Evolutionary conservation across 64 coral and sea anemone genomes (phyloP).

Genomic region (Stichodactyla mertensii): DNA sequence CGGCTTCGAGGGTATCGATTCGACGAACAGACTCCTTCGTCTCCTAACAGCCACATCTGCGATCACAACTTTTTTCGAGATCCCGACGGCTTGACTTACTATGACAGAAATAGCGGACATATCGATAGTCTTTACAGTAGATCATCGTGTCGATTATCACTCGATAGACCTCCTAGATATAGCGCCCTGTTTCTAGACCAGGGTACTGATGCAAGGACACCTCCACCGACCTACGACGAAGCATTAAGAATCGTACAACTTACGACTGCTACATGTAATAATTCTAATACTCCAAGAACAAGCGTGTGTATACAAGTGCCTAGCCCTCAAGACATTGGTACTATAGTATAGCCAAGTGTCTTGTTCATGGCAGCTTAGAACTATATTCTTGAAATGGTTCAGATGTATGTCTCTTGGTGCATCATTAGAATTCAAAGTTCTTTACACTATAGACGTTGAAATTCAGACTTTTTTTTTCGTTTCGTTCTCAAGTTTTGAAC

Average conservation of each 20-base stretch:
- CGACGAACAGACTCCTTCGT: background rate
- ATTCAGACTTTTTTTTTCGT: background rate
- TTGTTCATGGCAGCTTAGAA: background rate
- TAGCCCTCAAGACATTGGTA: background rate
- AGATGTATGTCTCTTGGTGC: background rate
- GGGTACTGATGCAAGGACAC: background rate
- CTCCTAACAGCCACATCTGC: background rate
- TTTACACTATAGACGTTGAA: background rate
- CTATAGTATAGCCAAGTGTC: background rate
- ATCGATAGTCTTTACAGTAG: background rate
- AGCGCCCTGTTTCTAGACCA: conserved; percentile 11
- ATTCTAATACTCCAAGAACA: background rate
- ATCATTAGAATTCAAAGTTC: background rate
- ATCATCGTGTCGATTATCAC: conserved; percentile 8
- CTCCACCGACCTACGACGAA: conserved; percentile 23
- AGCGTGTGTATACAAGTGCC: conserved; percentile 1
- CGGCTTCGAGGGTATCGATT: background rate
- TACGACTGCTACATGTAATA: background rate
- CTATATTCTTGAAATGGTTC: background rate
- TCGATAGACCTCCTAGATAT: conserved; percentile 18
- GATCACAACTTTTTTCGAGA: background rate
- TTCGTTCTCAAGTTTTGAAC: background rate
- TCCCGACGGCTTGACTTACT: background rate
- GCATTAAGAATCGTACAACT: conserved; percentile 16
- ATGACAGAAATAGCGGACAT: background rate